These are phyloP conservation scores for Drosophila meridiana DNA, from an alignment of 2,888 invertebrate species.

Conservation along the genomic window DNA sequence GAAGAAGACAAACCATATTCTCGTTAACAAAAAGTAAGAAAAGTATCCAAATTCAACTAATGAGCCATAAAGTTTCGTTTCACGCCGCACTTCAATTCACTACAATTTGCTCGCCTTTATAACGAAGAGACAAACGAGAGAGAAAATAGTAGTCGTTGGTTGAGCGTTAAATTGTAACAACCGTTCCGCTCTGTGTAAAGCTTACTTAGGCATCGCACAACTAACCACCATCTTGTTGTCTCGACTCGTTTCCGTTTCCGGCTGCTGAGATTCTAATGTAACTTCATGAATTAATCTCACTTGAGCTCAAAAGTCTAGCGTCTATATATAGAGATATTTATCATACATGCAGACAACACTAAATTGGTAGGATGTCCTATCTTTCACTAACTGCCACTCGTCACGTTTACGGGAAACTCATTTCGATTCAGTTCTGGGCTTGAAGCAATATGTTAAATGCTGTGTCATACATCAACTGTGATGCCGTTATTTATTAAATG, in stretches of 20 bases:
- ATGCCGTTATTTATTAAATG: slow-evolving; percentile 72
- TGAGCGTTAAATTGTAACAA: slow-evolving; percentile 70
- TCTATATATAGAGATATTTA: not conserved
- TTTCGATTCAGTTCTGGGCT: not conserved
- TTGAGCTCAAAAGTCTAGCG: not conserved
- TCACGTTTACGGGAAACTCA: slow-evolving; percentile 30
- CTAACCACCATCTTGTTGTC: slow-evolving; percentile 53
- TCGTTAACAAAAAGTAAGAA: too few species aligned
- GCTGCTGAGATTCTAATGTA: slow-evolving; percentile 28
- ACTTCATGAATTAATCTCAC: slow-evolving; percentile 57
- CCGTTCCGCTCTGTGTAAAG: slow-evolving; percentile 50
- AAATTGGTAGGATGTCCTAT: not conserved
- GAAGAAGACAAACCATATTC: not conserved
- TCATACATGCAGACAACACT: not conserved
- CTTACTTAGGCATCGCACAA: slow-evolving; percentile 59
- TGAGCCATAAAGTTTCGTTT: not conserved
- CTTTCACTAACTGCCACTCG: slow-evolving; percentile 37
- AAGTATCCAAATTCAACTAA: not conserved
- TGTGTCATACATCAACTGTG: slow-evolving; percentile 72
- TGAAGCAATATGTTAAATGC: slow-evolving; percentile 61
- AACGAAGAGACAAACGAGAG: not conserved
- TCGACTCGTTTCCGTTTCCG: slow-evolving; percentile 65
- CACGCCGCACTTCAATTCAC: not conserved
- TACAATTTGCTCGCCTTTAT: not conserved
- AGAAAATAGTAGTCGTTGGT: slow-evolving; percentile 36